Evolutionary conservation across 2,113 vertebrate species (phyloP).

Genomic region (Callospermophilus lateralis): DNA sequence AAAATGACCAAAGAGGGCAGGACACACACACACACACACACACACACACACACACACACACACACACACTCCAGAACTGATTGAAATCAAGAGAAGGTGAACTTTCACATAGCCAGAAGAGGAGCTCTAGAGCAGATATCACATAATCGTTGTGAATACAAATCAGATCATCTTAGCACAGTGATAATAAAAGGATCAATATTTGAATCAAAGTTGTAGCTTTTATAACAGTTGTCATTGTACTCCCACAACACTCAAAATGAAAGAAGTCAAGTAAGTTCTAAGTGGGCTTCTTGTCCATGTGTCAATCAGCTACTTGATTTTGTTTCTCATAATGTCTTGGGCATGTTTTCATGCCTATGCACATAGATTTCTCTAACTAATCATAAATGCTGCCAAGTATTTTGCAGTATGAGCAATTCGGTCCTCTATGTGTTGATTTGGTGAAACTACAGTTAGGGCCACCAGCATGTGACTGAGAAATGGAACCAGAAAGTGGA

Average conservation of each 20-base stretch:
- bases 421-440: neutral
- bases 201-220: neutral
- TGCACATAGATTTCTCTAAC: neutral
- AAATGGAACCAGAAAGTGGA: neutral
- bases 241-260: neutral
- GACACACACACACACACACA: neutral
- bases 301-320: neutral
- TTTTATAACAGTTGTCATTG: neutral
- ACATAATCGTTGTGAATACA: neutral
- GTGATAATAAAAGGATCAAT: neutral
- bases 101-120: neutral
- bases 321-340: neutral
- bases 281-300: neutral
- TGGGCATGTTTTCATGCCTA: neutral
- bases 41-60: neutral
- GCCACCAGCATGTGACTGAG: neutral
- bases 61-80: no score
- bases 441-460: neutral
- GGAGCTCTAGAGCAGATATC: neutral
- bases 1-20: neutral
- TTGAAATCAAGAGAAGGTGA: neutral
- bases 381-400: accelerated
- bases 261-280: neutral
- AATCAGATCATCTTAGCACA: neutral
- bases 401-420: accelerated